Conservation (phyloP, 2,888 invertebrate species). For the Lepidocyrtinus sp. region DNA sequence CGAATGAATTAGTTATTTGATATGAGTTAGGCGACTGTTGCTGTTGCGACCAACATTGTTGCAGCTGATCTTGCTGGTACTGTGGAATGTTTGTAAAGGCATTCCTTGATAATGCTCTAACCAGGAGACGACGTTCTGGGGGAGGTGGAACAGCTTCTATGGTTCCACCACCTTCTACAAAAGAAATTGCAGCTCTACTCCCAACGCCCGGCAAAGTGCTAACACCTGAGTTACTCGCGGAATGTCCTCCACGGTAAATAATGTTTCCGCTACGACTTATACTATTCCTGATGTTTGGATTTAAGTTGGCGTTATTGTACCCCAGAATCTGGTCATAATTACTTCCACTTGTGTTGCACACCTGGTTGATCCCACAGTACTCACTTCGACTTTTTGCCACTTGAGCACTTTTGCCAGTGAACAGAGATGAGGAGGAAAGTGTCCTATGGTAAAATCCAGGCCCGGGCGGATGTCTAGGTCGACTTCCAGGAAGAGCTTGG, state of each 20-base stretch:
- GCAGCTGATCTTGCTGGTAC: slow-evolving; percentile 14
- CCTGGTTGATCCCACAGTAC: slow-evolving; percentile 60
- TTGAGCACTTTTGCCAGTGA: slow-evolving; percentile 46
- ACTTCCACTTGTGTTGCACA: slow-evolving; percentile 42
- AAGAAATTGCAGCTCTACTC: slow-evolving; percentile 32
- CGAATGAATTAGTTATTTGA: neutral
- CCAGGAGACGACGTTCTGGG: slow-evolving; percentile 45
- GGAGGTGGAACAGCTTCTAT: slow-evolving; percentile 20
- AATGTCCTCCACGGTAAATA: slow-evolving; percentile 40
- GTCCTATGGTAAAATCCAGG: slow-evolving; percentile 58
- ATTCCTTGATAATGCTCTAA: slow-evolving; percentile 48
- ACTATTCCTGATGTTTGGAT: slow-evolving; percentile 43
- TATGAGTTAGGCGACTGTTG: slow-evolving; percentile 2
- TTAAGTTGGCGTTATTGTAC: slow-evolving; percentile 48
- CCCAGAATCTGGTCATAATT: slow-evolving; percentile 40
- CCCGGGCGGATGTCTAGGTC: slow-evolving; percentile 40
- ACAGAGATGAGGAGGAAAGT: slow-evolving; percentile 53
- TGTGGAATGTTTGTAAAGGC: slow-evolving; percentile 43
- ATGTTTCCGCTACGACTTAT: slow-evolving; percentile 53
- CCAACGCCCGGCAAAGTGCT: slow-evolving; percentile 35
- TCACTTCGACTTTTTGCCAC: slow-evolving; percentile 63
- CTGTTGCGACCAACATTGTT: slow-evolving; percentile 13
- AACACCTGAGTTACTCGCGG: slow-evolving; percentile 1
- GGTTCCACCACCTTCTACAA: slow-evolving; percentile 39
- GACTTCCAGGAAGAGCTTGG: slow-evolving; percentile 22